These are phyloP conservation scores for Montipora capitata DNA, from an alignment of 92 coral and sea anemone genomes.

Conservation along the genomic window DNA sequence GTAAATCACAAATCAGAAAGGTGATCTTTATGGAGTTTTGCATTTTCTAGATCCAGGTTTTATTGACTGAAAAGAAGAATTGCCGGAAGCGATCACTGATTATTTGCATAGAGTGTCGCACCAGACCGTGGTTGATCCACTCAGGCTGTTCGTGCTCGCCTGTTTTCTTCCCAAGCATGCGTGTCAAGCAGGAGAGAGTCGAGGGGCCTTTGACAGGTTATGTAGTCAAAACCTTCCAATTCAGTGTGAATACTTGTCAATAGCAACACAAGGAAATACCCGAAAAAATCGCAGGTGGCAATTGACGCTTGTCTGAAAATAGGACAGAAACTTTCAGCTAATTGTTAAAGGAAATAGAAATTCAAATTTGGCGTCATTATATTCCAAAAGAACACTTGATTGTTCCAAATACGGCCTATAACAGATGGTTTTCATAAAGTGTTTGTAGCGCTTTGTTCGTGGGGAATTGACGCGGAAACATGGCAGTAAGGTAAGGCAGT, in stretches of 20 bases:
- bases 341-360: not conserved
- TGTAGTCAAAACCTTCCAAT: not conserved
- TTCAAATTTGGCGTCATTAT: not conserved
- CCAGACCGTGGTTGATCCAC: too few species aligned
- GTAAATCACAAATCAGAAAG: too few species aligned
- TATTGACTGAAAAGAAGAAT: too few species aligned
- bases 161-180: too few species aligned
- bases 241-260: not conserved
- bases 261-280: slow-evolving; percentile 29
- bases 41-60: too few species aligned
- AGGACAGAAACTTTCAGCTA: not conserved
- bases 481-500: slow-evolving; percentile 33
- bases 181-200: not conserved
- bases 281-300: slow-evolving; percentile 28
- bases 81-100: too few species aligned
- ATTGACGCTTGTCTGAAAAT: slow-evolving; percentile 23
- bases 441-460: not conserved
- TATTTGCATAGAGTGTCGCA: too few species aligned
- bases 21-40: too few species aligned
- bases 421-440: not conserved
- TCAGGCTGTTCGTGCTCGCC: too few species aligned
- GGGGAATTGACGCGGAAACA: not conserved
- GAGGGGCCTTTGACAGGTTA: slow-evolving; percentile 16
- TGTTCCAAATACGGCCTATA: not conserved
- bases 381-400: not conserved